Conservation (phyloP, 2,888 invertebrate species). For the Polydrusus pterygomalis region DNA sequence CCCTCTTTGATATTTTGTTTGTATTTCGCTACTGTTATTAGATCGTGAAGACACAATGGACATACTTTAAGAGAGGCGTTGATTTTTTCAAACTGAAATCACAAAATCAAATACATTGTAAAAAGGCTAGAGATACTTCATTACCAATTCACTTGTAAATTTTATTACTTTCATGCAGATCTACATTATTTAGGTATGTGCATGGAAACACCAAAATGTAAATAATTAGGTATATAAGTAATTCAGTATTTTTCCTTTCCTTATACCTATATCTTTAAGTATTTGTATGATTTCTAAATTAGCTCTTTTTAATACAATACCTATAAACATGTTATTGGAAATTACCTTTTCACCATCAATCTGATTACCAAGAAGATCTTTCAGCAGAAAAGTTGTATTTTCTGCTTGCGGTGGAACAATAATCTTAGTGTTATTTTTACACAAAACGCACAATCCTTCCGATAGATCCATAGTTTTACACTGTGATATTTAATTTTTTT, state of each 20-base stretch:
- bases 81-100: slow-evolving; percentile 24
- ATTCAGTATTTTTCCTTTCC: no score
- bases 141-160: no score
- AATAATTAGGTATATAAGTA: no score
- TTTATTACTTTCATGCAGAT: no score
- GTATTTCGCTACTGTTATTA: slow-evolving; percentile 12
- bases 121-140: no score
- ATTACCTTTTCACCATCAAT: slow-evolving; percentile 27
- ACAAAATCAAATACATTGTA: not conserved
- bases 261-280: no score
- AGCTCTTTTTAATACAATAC: no score
- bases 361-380: slow-evolving; percentile 5
- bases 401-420: slow-evolving; percentile 34
- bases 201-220: no score
- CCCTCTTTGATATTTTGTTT: slow-evolving; percentile 1
- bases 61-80: slow-evolving; percentile 22
- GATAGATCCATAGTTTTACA: slow-evolving; percentile 21
- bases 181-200: no score
- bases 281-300: no score
- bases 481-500: no score
- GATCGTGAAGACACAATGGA: slow-evolving; percentile 26
- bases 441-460: slow-evolving; percentile 21
- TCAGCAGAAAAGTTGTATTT: not conserved
- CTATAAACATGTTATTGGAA: not conserved
- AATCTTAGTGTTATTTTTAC: slow-evolving; percentile 18